Evolutionary conservation across 2,797 vertebrate species (phyloP).

Genomic region (Gallinago stenura): DNA sequence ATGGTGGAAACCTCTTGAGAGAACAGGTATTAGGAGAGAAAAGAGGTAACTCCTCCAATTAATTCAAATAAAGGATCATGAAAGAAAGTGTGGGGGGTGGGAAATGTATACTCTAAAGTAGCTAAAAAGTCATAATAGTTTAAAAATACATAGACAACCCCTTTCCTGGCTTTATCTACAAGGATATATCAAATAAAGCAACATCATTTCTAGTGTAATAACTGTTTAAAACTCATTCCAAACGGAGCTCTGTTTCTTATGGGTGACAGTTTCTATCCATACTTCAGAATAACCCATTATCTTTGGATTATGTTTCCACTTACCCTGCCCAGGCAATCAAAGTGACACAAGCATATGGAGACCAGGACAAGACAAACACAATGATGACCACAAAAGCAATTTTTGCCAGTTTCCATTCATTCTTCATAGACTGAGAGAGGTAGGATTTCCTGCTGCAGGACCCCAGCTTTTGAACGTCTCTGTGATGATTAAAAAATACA

Average conservation of each 20-base stretch:
- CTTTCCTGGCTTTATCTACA: background rate
- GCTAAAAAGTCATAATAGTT: background rate
- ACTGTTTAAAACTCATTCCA: background rate
- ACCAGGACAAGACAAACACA: slow-evolving; percentile 90
- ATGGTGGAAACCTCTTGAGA: background rate
- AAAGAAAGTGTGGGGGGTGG: no score
- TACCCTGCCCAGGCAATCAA: slow-evolving; percentile 91
- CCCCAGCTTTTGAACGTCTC: slow-evolving; percentile 86
- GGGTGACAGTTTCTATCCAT: background rate
- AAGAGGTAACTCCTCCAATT: background rate
- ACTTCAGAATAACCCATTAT: background rate
- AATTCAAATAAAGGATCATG: background rate
- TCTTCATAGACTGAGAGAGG: slow-evolving; percentile 83
- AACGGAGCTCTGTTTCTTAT: background rate
- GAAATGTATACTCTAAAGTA: accelerated
- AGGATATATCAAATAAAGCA: background rate
- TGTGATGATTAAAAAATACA: slow-evolving; percentile 1
- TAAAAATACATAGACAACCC: background rate
- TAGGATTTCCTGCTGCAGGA: slow-evolving; percentile 81
- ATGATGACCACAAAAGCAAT: slow-evolving; percentile 89
- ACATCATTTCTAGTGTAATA: background rate
- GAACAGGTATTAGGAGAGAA: background rate
- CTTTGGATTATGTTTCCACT: slow-evolving; percentile 39
- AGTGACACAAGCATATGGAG: slow-evolving; percentile 89
- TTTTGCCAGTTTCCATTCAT: slow-evolving; percentile 91